These are phyloP conservation scores for Scomber colias DNA, from an alignment of 2,113 vertebrate species.

Conservation along the genomic window DNA sequence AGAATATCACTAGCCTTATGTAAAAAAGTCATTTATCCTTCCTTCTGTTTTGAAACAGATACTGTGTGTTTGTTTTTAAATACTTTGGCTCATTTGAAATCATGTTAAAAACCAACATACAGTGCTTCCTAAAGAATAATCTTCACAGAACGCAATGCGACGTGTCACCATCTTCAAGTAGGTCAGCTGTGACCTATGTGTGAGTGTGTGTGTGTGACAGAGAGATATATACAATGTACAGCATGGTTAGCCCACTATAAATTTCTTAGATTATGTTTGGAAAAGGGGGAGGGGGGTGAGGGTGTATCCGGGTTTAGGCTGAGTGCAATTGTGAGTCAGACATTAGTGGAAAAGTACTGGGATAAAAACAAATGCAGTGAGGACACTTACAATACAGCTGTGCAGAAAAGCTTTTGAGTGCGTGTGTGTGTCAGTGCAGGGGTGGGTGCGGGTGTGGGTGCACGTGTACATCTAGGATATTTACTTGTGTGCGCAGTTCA, in stretches of 20 bases:
- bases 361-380: slow-evolving; percentile 22
- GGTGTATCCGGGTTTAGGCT: slow-evolving; percentile 46
- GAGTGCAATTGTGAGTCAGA: slow-evolving; percentile 65
- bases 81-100: not conserved
- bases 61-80: not conserved
- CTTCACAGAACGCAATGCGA: not conserved
- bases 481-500: not conserved
- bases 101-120: not conserved
- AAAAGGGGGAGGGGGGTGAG: slow-evolving; percentile 4
- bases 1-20: not conserved
- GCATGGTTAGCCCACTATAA: slow-evolving; percentile 13
- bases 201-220: too few species aligned
- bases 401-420: not conserved
- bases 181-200: not conserved
- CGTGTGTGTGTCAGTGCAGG: not conserved
- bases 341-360: slow-evolving; percentile 80
- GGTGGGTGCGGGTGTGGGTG: not conserved
- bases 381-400: slow-evolving; percentile 31
- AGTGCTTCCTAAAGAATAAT: not conserved
- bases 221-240: not conserved
- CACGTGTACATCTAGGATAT: not conserved
- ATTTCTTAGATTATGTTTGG: slow-evolving; percentile 52
- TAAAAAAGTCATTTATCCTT: not conserved
- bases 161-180: not conserved
- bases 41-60: not conserved